These are phyloP conservation scores for Amblyjoppa proteus DNA, from an alignment of 2,888 invertebrate genomes.

Conservation along the genomic window DNA sequence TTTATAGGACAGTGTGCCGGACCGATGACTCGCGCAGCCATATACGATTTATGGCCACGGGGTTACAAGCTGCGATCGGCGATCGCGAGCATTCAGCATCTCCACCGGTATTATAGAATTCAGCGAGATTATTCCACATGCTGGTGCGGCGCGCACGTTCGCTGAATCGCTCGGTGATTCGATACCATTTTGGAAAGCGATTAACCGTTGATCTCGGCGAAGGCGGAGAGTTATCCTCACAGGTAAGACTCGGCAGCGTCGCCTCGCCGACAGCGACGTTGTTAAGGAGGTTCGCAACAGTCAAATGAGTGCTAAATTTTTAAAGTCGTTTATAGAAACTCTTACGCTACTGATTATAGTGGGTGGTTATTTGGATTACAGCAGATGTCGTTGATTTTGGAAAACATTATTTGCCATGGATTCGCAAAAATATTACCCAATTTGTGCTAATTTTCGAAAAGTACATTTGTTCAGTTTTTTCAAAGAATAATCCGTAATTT, in stretches of 20 bases:
- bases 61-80: conserved; percentile 57
- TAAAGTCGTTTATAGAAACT: too few species aligned
- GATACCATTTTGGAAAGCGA: conserved; percentile 70
- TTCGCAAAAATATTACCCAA: too few species aligned
- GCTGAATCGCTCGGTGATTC: conserved; percentile 49
- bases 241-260: conserved; percentile 3
- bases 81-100: conserved; percentile 25
- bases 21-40: conserved; percentile 70
- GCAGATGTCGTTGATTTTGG: too few species aligned
- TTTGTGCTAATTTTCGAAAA: too few species aligned
- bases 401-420: too few species aligned
- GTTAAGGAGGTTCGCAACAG: too few species aligned
- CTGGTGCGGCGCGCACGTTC: conserved; percentile 30
- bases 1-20: conserved; percentile 72
- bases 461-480: too few species aligned
- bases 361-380: too few species aligned
- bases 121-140: conserved; percentile 38
- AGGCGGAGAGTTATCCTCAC: not conserved
- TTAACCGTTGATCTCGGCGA: conserved; percentile 67
- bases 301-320: too few species aligned
- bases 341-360: too few species aligned
- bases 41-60: conserved; percentile 72
- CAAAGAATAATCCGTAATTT: too few species aligned
- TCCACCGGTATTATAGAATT: conserved; percentile 14
- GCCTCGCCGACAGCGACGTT: conserved; percentile 30